Percentiles rank a stretch among this genome's conserved stretches.
These are phyloP conservation scores for Andinoacara biseriatus DNA, from an alignment of 2,113 vertebrate species.

Conservation along the genomic window DNA sequence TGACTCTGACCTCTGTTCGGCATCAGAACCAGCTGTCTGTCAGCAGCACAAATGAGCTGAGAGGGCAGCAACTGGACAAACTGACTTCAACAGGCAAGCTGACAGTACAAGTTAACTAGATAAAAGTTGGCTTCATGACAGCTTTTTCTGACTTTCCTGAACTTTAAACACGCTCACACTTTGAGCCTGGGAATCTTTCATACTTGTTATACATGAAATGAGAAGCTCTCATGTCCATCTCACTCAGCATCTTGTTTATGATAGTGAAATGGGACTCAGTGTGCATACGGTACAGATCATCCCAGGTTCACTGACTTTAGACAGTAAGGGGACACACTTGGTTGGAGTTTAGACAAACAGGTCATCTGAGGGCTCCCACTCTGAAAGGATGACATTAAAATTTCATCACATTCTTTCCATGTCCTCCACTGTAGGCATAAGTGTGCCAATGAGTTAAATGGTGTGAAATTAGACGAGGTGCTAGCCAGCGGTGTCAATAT, in stretches of 20 bases:
- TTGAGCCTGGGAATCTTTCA: neutral
- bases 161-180: conserved; percentile 2
- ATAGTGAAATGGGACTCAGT: conserved; percentile 15
- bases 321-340: conserved; percentile 34
- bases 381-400: conserved; percentile 41
- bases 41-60: neutral
- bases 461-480: conserved; percentile 30
- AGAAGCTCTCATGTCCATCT: neutral
- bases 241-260: neutral
- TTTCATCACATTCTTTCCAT: conserved; percentile 36
- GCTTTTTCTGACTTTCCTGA: neutral
- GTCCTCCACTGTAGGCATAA: conserved; percentile 5
- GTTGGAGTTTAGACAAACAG: conserved; percentile 48
- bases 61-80: neutral
- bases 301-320: conserved; percentile 38
- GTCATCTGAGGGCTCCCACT: neutral
- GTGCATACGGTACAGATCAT: conserved; percentile 7
- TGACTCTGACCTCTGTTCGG: neutral
- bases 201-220: neutral
- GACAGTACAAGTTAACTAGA: neutral
- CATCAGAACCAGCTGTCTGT: neutral
- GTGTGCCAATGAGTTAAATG: conserved; percentile 36
- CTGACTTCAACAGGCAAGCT: neutral
- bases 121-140: neutral
- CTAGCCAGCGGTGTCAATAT: neutral